A percentile compares a stretch with the other conserved stretches of the same genome.
Conservation (phyloP, 2,888 invertebrate genomes). For the Dioctria linearis region DNA sequence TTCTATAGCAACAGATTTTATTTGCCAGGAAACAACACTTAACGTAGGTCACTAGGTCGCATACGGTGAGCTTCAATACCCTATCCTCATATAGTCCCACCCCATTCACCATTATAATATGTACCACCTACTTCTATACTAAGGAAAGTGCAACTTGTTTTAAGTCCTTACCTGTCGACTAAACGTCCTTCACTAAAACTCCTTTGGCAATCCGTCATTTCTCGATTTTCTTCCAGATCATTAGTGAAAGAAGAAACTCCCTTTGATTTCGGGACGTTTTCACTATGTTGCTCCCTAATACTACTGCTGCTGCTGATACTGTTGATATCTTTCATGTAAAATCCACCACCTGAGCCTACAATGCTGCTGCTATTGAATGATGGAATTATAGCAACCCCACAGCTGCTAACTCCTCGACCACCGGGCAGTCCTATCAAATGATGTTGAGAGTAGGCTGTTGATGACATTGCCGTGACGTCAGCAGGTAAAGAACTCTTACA, state of each 20-base stretch:
- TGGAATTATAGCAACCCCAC: slow-evolving; percentile 45
- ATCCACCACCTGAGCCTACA: slow-evolving; percentile 48
- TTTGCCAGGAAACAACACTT: slow-evolving; percentile 48
- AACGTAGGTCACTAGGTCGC: slow-evolving; percentile 23
- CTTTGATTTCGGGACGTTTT: slow-evolving; percentile 45
- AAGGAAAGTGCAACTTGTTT: background rate
- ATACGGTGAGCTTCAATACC: background rate
- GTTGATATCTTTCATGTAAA: slow-evolving; percentile 49
- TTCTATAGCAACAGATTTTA: slow-evolving; percentile 47
- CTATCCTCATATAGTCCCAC: too few relatives aligned
- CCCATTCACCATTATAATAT: background rate
- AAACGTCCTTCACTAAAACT: slow-evolving; percentile 70
- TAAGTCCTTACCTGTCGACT: slow-evolving; percentile 66
- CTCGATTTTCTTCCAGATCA: slow-evolving; percentile 60
- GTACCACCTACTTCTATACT: background rate
- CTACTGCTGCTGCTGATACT: background rate
- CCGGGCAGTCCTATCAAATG: slow-evolving; percentile 17
- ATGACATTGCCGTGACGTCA: slow-evolving; percentile 56
- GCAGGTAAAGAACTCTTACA: slow-evolving; percentile 58
- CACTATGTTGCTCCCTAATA: slow-evolving; percentile 51
- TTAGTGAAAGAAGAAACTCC: slow-evolving; percentile 12
- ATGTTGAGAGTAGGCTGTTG: slow-evolving; percentile 48
- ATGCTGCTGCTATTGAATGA: slow-evolving; percentile 38
- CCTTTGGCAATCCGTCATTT: slow-evolving; percentile 70
- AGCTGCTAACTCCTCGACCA: background rate